Evolutionary conservation across 2,113 vertebrate species (phyloP), one percentile per base, ranked within the genome.

Genomic region (Choloepus hoffmanni): DNA sequence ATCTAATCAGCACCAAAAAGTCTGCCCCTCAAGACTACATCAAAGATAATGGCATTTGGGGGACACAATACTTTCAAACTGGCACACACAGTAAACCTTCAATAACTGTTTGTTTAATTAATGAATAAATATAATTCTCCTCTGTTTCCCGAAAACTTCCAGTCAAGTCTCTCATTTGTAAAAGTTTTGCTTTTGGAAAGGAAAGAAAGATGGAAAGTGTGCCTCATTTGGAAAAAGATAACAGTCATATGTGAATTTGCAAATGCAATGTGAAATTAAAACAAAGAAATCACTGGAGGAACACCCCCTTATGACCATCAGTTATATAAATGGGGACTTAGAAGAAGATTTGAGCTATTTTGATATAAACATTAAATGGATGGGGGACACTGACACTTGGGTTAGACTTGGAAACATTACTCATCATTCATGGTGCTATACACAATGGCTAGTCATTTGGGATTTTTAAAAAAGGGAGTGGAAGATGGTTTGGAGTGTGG

Each of bases 111-210:
- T 43, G 12, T 53, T 79, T 40, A 55, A 53, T 48, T 21, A 73
- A 60, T 84, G 58, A 74, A 58, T 81, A 73, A 91, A 79, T 62
- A 36, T 67, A 86, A 86, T 45, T 67, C 26, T 82, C 13, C 30
- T 79, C 21, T 79, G 36, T 76, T 89, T 58, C 45, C 45, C 13
- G 72, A 81, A 85, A 74, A 8, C 13, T 23, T 65, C 19, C 53
- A 91, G 24, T 45, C 55, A 36, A 36, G 15, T n/a, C 43, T 63
- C 65, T 45, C 53, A 7, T 60, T 45, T 73, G 30, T 63, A 77
- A 40, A n/a, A 58, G 8, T 76, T 92, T 94, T 86, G 30, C n/a
- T 94, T 95, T 86, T 15, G 33, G 15, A 21, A 65, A 92, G 86
- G 33, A 78, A 48, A 76, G 15, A 4, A 48, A 79, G 33, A 78